Evolutionary conservation across 2,888 invertebrate species (phyloP), one percentile per base, ranked within the genome.

Genomic region (Melipona beecheii): DNA sequence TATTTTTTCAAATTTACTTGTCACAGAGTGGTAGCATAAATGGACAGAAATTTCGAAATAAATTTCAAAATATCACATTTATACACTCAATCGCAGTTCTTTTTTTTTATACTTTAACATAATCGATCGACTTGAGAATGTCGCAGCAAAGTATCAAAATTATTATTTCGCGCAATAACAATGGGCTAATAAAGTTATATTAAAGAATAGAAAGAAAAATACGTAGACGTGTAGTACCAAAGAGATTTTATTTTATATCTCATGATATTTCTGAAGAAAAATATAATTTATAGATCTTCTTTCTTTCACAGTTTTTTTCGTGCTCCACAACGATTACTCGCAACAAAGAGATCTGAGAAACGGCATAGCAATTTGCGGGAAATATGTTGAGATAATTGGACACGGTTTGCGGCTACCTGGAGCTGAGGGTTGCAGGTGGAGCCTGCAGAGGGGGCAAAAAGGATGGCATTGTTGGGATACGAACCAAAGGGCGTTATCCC

Each of bases 381-480:
- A 31, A 43, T 78, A 70, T 70, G 80, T 80, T 56, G 74, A 52
- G 84, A 64, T 85, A 84, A 85, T 85, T 81, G 80, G 72, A 80
- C 71, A 75, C 80, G 84, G 76, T 84, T 85, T 62, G 21, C 50
- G 74, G 52, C 58, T 56, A 84, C 60, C 62, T 77, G 36, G 36
- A 60, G 74, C 62, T 62, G 52, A 62, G 24, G 71, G 43, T 27
- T 70, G 62, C 36, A 24, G 31, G 24, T 36, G 24, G 31, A 62
- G 43, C 43, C 9, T 9, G 9, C 9, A 43, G 43, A 1, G 43
- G 50, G 64, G 43, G 56, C 17, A 68, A 56, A 52, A 36, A 52
- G 71, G 24, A 56, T 43, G 69, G 70, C 66, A 81, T 85, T 84
- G 86, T 87, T 78, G 85, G 83, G 76, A 60, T 56, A 83, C 79